Conservation (phyloP, 2,888 invertebrate species). For the Lasioglossum pauxillum region DNA sequence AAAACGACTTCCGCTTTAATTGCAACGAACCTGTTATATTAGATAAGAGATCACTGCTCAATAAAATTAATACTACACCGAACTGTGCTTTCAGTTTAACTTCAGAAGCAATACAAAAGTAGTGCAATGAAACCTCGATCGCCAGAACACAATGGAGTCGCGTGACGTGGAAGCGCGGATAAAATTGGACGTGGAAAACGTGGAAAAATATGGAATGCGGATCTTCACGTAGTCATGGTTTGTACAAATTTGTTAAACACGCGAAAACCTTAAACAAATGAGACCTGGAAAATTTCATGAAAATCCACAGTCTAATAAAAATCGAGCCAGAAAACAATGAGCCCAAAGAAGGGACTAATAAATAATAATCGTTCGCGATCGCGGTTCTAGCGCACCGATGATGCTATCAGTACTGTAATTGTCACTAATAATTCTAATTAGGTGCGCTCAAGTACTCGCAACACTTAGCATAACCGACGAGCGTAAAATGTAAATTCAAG, state of each 20-base stretch:
- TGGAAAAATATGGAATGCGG: not conserved
- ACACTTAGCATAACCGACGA: not conserved
- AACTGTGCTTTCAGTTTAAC: not conserved
- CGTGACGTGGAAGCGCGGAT: no score
- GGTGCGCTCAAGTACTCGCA: slow-evolving; percentile 1
- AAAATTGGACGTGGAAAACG: not conserved
- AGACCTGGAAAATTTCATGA: not conserved
- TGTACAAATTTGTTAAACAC: not conserved
- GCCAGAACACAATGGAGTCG: not conserved
- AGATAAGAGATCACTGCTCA: slow-evolving; percentile 20
- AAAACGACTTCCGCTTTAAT: not conserved
- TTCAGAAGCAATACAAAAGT: not conserved
- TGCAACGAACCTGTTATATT: not conserved
- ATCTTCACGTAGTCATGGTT: not conserved
- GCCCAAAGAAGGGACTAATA: not conserved
- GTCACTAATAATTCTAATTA: not conserved
- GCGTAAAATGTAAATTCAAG: not conserved
- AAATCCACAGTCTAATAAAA: not conserved
- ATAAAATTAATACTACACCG: not conserved
- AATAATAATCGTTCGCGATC: not conserved
- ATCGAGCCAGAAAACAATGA: no score
- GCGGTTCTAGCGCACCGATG: not conserved
- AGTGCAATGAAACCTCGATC: not conserved
- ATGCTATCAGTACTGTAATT: not conserved
- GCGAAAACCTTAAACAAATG: not conserved